A percentile compares a stretch with the other conserved stretches of the same genome.
phyloP scores from a whole-genome alignment of 1,140 invertebrate genomes.

The Pseudomyrmex concolor region DNA sequence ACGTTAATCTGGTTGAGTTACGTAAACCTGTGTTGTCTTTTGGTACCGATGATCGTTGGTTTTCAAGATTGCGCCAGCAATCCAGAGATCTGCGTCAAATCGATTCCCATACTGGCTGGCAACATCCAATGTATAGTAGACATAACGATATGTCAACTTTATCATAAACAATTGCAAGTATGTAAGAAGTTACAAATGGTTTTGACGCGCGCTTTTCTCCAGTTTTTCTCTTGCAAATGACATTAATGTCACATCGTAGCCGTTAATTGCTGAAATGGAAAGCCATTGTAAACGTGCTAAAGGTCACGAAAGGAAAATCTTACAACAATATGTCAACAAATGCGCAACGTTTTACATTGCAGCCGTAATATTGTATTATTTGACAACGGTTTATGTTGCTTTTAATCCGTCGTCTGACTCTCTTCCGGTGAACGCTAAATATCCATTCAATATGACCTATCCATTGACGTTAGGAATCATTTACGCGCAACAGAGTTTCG shows the following conservation, averaged over 20 bases:
- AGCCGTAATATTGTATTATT: slow-evolving; percentile 52
- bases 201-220: neutral
- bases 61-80: slow-evolving; percentile 23
- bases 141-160: slow-evolving; percentile 18
- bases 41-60: slow-evolving; percentile 25
- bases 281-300: slow-evolving; percentile 52
- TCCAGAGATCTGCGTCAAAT: slow-evolving; percentile 40
- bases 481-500: slow-evolving; percentile 64
- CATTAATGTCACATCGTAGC: slow-evolving; percentile 40
- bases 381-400: slow-evolving; percentile 33
- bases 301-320: slow-evolving; percentile 43
- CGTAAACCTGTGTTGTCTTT: slow-evolving; percentile 19
- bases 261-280: slow-evolving; percentile 67
- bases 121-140: slow-evolving; percentile 40
- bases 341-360: slow-evolving; percentile 46
- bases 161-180: slow-evolving; percentile 42
- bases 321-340: slow-evolving; percentile 64
- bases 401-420: slow-evolving; percentile 21
- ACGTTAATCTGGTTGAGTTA: slow-evolving; percentile 32
- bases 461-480: slow-evolving; percentile 48
- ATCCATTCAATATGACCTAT: slow-evolving; percentile 68
- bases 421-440: slow-evolving; percentile 69
- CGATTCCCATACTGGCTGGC: slow-evolving; percentile 45
- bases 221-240: neutral
- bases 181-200: slow-evolving; percentile 26